Base-by-base conservation (phyloP, 1,140 invertebrate genomes). In the Drosophila bocki region DNA sequence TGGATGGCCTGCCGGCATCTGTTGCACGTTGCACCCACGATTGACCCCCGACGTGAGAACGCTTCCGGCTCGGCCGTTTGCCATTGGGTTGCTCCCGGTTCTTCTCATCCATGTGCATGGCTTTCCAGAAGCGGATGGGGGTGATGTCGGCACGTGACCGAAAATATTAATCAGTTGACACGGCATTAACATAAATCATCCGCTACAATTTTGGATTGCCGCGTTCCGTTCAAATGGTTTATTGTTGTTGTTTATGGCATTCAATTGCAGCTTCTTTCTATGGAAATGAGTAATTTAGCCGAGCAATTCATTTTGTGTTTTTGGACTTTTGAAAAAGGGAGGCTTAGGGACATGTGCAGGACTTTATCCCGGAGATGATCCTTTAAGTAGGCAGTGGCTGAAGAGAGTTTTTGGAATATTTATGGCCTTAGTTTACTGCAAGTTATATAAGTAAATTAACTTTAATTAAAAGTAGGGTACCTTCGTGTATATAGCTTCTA, bases 111-210 rank as follows among this genome's bases (percentile, higher is more conserved):
- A 29, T 29, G 26, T 29, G 26, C 26, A 29, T 29, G 26, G 26
- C 26, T 29, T 29, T 29, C 26, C 60, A 48, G 77, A 63, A 79
- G 74, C 62, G 85, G 74, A 82, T 82, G 78, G 62, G 71, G 56
- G 11, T n/a, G 13, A 8, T 6, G 33, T 7, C 78, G 85, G 86
- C 85, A 90, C 85, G 85, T 90, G 85, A 90, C 85, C 85, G 51
- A 90, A 90, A 90, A 90, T 90, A 90, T 90, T 90, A 90, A 91
- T 85, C 85, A 90, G 85, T 91, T 88, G 75, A 85, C 86, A 91
- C 80, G 86, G 81, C 71, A 90, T 90, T 90, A 90, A 90, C 85
- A 90, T 90, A 90, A 90, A 90, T 90, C 85, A 90, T 90, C 75
- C 78, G 85, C 78, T 76, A 90, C 78, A 84, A 85, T 90, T 84